phyloP scores from a whole-genome alignment of 2,888 invertebrate species.

The Apamea epomidion region DNA sequence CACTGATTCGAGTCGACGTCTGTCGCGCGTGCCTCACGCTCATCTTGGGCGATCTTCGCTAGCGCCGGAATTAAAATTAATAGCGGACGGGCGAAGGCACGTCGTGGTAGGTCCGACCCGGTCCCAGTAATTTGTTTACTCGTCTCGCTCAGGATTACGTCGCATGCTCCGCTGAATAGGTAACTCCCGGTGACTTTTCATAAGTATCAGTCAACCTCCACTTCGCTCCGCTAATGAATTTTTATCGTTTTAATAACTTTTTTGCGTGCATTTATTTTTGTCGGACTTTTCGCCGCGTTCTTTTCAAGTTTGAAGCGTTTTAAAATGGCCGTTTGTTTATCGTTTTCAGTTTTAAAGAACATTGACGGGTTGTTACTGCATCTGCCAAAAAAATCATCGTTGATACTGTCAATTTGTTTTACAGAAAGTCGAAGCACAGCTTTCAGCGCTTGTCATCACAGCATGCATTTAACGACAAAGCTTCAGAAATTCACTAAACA shows the following conservation, averaged over 20 bases:
- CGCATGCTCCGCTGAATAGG: conserved; percentile 88
- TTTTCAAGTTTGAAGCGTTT: conserved; percentile 29
- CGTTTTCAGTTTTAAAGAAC: neutral
- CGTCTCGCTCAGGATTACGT: conserved; percentile 88
- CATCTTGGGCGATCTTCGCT: conserved; percentile 86
- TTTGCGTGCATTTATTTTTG: conserved; percentile 39
- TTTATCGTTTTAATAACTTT: conserved; percentile 61
- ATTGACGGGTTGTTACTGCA: neutral
- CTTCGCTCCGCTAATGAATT: conserved; percentile 64
- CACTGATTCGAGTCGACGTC: conserved; percentile 67
- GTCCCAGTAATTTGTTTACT: conserved; percentile 89
- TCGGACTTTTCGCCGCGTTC: conserved; percentile 3
- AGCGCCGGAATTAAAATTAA: conserved; percentile 89
- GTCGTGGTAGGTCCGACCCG: conserved; percentile 79
- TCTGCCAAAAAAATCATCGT: neutral
- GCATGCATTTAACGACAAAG: conserved; percentile 20
- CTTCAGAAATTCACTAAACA: conserved; percentile 23
- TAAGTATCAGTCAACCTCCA: conserved; percentile 68
- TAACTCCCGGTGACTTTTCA: conserved; percentile 85
- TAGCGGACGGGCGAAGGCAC: conserved; percentile 84
- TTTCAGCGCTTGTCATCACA: conserved; percentile 21
- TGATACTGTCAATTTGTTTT: neutral
- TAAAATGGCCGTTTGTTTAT: conserved; percentile 7
- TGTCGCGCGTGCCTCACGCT: conserved; percentile 84
- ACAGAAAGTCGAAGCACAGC: neutral